Conservation (phyloP, 2,113 vertebrate genomes). For the Ageneiosus marmoratus region DNA sequence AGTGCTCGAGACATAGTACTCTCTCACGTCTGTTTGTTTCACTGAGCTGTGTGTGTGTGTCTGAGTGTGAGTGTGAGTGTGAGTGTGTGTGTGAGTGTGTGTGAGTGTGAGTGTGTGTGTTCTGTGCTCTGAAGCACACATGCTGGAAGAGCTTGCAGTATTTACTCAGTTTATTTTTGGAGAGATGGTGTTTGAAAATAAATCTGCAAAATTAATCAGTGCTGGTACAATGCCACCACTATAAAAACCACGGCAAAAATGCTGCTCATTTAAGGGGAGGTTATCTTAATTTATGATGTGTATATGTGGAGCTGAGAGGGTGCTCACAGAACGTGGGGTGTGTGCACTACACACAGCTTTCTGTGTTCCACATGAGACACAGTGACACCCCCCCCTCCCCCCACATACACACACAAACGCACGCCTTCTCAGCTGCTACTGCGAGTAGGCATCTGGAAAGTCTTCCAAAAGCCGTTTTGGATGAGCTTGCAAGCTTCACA, state of each 20-base stretch:
- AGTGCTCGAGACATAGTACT: conserved; percentile 43
- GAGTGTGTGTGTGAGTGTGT: conserved; percentile 32
- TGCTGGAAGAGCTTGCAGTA: conserved; percentile 42
- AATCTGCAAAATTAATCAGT: conserved; percentile 64
- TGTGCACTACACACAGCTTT: conserved; percentile 55
- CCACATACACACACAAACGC: conserved; percentile 39
- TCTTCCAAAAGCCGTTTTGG: conserved; percentile 56
- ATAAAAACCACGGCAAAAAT: conserved; percentile 52
- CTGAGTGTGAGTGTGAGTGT: conserved; percentile 27
- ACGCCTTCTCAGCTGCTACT: conserved; percentile 46
- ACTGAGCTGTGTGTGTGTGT: conserved; percentile 38
- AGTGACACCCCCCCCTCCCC: conserved; percentile 48
- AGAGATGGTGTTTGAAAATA: conserved; percentile 60
- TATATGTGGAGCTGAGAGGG: conserved; percentile 61
- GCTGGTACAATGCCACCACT: conserved; percentile 62
- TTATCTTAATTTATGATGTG: conserved; percentile 68
- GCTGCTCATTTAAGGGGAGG: conserved; percentile 57
- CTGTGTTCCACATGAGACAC: conserved; percentile 62
- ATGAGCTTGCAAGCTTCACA: conserved; percentile 56
- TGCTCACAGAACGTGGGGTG: conserved; percentile 54
- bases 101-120: conserved; percentile 33
- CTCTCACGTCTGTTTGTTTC: conserved; percentile 44
- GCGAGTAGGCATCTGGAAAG: conserved; percentile 55
- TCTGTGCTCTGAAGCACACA: conserved; percentile 3
- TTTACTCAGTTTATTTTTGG: conserved; percentile 60